phyloP scores from a whole-genome alignment of 2,888 invertebrate species.

The Schizotus pectinicornis region DNA sequence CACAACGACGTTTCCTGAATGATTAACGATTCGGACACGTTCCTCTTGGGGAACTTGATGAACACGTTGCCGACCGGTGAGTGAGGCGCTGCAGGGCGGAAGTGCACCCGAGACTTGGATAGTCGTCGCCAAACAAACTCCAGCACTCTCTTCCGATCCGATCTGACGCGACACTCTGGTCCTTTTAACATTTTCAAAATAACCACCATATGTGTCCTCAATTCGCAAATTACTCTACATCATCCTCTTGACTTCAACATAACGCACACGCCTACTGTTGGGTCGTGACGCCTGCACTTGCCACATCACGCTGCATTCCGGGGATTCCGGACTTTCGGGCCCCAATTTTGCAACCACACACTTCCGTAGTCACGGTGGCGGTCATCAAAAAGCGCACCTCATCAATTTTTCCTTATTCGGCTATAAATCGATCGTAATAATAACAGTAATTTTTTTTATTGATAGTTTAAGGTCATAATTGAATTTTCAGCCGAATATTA shows the following conservation, averaged over 20 bases:
- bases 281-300: not conserved
- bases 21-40: conserved; percentile 53
- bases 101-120: no score
- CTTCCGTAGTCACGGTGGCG: not conserved
- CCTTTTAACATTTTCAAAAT: no score
- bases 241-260: no score
- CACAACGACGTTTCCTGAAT: conserved; percentile 41
- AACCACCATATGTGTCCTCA: no score
- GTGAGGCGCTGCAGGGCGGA: conserved; percentile 32
- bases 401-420: no score
- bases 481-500: no score
- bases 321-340: conserved; percentile 10
- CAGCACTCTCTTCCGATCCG: not conserved
- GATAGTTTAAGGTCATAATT: no score
- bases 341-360: not conserved
- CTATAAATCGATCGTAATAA: no score
- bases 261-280: no score
- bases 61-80: conserved; percentile 55
- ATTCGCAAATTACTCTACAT: no score
- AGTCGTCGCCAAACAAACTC: not conserved
- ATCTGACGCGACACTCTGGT: not conserved
- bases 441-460: no score
- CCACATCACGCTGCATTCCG: conserved; percentile 20
- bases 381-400: no score
- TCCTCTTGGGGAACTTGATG: conserved; percentile 54